Percentiles rank a stretch among this genome's conserved stretches.
Evolutionary conservation across 2,888 invertebrate genomes (phyloP).

Genomic region (Schizaphis graminum): DNA sequence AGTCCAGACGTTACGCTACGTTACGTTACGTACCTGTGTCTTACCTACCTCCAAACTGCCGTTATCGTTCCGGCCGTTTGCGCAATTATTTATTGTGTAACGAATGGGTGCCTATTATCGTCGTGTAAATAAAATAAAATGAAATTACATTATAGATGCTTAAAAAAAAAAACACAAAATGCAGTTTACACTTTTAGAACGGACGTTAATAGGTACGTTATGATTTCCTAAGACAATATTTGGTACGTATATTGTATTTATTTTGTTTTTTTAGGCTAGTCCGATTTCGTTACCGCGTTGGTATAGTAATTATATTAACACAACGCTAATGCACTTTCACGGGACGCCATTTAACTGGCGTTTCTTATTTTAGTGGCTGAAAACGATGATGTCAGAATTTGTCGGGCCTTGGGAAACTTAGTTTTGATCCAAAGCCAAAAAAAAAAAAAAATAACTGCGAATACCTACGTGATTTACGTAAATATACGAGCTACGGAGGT

Average conservation of each 20-base stretch:
- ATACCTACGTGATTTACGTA: background rate
- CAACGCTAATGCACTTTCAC: background rate
- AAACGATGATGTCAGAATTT: background rate
- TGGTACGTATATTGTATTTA: background rate
- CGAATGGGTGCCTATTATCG: background rate
- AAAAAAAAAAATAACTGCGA: background rate
- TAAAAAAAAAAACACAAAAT: background rate
- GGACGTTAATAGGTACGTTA: background rate
- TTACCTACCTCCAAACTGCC: background rate
- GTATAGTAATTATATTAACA: background rate
- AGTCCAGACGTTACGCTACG: background rate
- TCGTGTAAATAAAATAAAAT: background rate
- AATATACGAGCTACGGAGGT: background rate
- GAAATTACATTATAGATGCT: background rate
- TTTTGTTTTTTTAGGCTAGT: background rate
- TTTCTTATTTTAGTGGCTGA: background rate
- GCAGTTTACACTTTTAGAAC: background rate
- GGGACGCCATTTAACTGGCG: background rate
- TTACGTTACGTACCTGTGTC: conserved; percentile 8
- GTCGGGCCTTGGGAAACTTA: background rate
- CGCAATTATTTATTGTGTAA: background rate
- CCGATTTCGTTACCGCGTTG: background rate
- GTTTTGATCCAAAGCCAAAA: background rate
- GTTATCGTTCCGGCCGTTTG: background rate
- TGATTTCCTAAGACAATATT: background rate